These are phyloP conservation scores for Brachypterus glaber DNA, from an alignment of 2,888 invertebrate genomes.

Conservation along the genomic window DNA sequence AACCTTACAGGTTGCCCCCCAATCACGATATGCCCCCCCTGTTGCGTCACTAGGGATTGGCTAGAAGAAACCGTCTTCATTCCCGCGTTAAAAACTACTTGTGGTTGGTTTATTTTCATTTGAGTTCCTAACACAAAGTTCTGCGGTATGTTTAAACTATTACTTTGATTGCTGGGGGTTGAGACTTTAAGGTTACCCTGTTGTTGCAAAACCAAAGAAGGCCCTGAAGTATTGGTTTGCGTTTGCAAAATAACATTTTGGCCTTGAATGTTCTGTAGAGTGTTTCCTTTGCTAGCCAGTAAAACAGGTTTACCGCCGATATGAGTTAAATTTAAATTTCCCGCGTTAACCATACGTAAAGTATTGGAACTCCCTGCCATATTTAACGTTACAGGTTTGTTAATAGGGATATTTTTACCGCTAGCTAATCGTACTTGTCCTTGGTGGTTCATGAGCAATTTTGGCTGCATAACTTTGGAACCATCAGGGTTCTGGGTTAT, in stretches of 20 bases:
- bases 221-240: conserved; percentile 23
- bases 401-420: conserved; percentile 25
- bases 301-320: conserved; percentile 50
- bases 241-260: conserved; percentile 42
- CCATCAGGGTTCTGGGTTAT: conserved; percentile 33
- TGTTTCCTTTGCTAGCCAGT: conserved; percentile 40
- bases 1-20: conserved; percentile 37
- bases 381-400: conserved; percentile 30
- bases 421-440: conserved; percentile 9
- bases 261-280: conserved; percentile 37
- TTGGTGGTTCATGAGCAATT: conserved; percentile 25
- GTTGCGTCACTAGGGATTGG: conserved; percentile 7
- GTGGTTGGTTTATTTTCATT: conserved; percentile 36
- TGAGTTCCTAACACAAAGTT: conserved; percentile 36
- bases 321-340: conserved; percentile 45
- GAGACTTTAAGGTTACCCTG: conserved; percentile 23
- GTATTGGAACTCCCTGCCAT: conserved; percentile 30
- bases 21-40: conserved; percentile 33
- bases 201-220: conserved; percentile 28
- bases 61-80: conserved; percentile 22
- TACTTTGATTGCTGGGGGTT: conserved; percentile 20
- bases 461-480: conserved; percentile 32
- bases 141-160: conserved; percentile 31
- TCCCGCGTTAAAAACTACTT: conserved; percentile 33
- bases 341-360: conserved; percentile 45